A percentile compares a stretch with the other conserved stretches of the same genome.
Conservation (phyloP, 2,797 vertebrate genomes). For the Eleutherodactylus coqui region DNA sequence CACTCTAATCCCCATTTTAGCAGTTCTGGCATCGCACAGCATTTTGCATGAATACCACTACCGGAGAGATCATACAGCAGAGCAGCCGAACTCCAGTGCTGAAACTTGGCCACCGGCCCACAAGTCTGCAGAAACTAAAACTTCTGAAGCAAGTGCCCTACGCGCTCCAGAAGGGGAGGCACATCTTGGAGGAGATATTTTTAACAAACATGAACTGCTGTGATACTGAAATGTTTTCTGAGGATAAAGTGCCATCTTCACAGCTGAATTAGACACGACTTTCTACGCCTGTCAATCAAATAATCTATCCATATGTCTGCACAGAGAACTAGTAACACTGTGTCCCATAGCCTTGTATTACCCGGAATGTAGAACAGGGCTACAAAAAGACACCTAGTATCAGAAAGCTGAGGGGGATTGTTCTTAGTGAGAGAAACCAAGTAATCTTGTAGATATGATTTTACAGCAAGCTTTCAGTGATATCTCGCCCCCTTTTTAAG, state of each 20-base stretch:
- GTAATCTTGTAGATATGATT: no score
- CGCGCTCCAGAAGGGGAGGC: not conserved
- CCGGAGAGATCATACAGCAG: not conserved
- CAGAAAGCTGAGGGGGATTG: not conserved
- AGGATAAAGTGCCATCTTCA: not conserved
- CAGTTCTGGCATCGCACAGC: not conserved
- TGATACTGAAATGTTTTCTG: not conserved
- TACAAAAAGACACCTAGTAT: not conserved
- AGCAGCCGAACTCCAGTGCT: not conserved
- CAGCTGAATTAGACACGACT: slow-evolving; percentile 14
- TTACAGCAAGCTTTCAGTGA: no score
- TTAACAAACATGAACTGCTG: not conserved
- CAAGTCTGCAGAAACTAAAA: not conserved
- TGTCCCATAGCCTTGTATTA: not conserved
- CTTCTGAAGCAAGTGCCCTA: not conserved
- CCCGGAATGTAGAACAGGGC: not conserved
- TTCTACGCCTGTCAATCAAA: slow-evolving; percentile 7
- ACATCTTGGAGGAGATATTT: not conserved
- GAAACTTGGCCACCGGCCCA: slow-evolving; percentile 19
- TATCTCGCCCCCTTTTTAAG: no score
- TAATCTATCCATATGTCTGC: slow-evolving; percentile 1
- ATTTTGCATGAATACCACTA: not conserved
- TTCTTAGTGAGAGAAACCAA: no score
- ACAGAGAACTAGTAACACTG: not conserved
- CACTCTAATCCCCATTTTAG: slow-evolving; percentile 8